A percentile compares a stretch with the other conserved stretches of the same genome.
phyloP scores from a whole-genome alignment of 2,113 vertebrate genomes.

The Oceanites oceanicus region DNA sequence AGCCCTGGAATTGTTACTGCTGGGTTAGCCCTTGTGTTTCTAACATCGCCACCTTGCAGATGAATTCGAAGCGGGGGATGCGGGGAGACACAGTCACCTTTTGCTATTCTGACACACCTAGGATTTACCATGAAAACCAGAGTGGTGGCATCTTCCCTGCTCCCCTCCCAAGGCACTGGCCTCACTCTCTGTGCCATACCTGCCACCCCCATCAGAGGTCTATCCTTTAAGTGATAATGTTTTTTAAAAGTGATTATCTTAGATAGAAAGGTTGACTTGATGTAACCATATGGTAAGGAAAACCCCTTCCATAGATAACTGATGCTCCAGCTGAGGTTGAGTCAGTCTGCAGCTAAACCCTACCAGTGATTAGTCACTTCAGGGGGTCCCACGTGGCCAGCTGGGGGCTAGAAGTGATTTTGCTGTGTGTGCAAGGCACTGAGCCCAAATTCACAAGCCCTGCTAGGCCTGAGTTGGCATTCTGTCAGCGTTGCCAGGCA shows the following conservation, averaged over 20 bases:
- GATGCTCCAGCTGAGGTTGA: neutral
- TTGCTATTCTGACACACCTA: neutral
- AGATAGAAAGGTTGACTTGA: neutral
- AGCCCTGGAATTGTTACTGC: neutral
- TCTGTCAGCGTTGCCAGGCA: neutral
- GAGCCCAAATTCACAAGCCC: neutral
- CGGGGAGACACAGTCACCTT: accelerated
- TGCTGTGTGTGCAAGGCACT: neutral
- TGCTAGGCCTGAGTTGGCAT: neutral
- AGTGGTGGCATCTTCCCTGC: neutral
- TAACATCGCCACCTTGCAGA: neutral
- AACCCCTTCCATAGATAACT: neutral
- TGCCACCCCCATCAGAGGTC: neutral
- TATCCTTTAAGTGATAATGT: neutral
- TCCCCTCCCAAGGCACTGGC: neutral
- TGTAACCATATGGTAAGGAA: neutral
- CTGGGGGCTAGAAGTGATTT: neutral
- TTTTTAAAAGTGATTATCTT: neutral
- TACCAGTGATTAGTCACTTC: neutral
- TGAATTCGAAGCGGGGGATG: neutral
- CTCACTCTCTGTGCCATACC: no score
- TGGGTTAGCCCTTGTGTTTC: neutral
- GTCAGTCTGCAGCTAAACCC: neutral
- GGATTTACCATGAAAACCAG: neutral
- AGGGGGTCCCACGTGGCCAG: accelerated